Evolutionary conservation across 2,888 invertebrate species (phyloP).

Genomic region (Aphelenchoides bicaudatus): DNA sequence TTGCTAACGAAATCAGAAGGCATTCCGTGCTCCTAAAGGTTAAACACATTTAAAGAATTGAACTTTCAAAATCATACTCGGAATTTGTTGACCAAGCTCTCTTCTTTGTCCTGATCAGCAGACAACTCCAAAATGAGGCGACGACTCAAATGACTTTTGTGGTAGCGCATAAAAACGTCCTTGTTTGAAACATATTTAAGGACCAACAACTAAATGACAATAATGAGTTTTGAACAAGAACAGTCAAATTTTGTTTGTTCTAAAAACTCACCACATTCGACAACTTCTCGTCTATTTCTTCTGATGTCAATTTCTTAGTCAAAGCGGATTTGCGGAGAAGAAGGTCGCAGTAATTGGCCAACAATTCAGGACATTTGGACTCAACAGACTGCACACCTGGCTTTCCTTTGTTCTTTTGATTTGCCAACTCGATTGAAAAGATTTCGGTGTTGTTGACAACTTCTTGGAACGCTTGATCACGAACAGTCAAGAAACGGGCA

Average conservation of each 20-base stretch:
- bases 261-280: slow-evolving; percentile 74
- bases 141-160: slow-evolving; percentile 93
- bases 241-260: background rate
- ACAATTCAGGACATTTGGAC: slow-evolving; percentile 94
- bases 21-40: slow-evolving; percentile 86
- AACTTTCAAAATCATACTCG: slow-evolving; percentile 61
- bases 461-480: slow-evolving; percentile 75
- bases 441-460: slow-evolving; percentile 97
- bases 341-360: slow-evolving; percentile 99
- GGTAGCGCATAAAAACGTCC: slow-evolving; percentile 99
- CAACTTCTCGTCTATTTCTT: slow-evolving; percentile 89
- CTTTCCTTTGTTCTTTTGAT: slow-evolving; percentile 63
- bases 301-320: slow-evolving; percentile 89
- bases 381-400: slow-evolving; percentile 68
- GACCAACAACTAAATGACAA: slow-evolving; percentile 72
- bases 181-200: slow-evolving; percentile 98
- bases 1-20: slow-evolving; percentile 99
- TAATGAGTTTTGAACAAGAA: background rate
- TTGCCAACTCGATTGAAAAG: slow-evolving; percentile 68
- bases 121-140: slow-evolving; percentile 93
- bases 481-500: slow-evolving; percentile 89
- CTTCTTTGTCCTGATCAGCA: slow-evolving; percentile 97
- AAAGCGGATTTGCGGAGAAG: slow-evolving; percentile 88
- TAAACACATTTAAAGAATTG: background rate
- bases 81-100: slow-evolving; percentile 95